Evolutionary conservation across 2,888 invertebrate genomes (phyloP), one percentile per base, ranked within the genome.

Genomic region (Bursaphelenchus okinawaensis): DNA sequence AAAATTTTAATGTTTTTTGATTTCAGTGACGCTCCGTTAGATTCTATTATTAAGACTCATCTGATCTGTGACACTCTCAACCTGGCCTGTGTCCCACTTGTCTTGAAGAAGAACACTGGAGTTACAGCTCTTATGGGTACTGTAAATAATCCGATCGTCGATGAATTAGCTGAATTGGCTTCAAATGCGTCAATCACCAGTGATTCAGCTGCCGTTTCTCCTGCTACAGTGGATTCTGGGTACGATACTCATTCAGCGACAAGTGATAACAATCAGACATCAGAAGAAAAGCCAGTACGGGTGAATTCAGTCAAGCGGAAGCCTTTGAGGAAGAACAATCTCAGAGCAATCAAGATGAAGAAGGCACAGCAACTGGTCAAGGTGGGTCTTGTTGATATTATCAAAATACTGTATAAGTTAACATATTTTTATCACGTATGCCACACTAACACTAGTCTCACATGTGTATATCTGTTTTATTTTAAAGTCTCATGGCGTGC

Each of bases 11-110:
- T n/a, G n/a, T n/a, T n/a, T n/a, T n/a, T 24, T 7, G 52, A 56
- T 59, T 59, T 57, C 59, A 79, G 93, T 83, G 94, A 95, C 84
- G 90, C 92, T 73, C 93, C 93, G 0, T 85, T 95, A 69, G 95
- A 95, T 84, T 89, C 92, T 52, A 89, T 93, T 79, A 88, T 95
- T 16, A 95, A 95, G 84, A 91, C 92, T 0, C 90, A 92, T 3
- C 87, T 95, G 83, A 85, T 95, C 75, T 89, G 92, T 1, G 93
- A 95, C 86, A 87, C 94, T 9, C 86, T 95, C 64, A 93, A 92
- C n/a, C 87, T 95, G 69, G 89, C 93, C 68, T 93, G 93, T 51
- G 87, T 92, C 16, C 86, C 80, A 83, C 69, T 87, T 85, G 76
- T 74, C 70, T 23, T 19, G 9, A 68, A 72, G 7, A 52, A 24